Percentiles rank a stretch among this genome's conserved stretches.
Evolutionary conservation across 2,113 vertebrate species (phyloP).

Genomic region (Chaenogobius annularis): DNA sequence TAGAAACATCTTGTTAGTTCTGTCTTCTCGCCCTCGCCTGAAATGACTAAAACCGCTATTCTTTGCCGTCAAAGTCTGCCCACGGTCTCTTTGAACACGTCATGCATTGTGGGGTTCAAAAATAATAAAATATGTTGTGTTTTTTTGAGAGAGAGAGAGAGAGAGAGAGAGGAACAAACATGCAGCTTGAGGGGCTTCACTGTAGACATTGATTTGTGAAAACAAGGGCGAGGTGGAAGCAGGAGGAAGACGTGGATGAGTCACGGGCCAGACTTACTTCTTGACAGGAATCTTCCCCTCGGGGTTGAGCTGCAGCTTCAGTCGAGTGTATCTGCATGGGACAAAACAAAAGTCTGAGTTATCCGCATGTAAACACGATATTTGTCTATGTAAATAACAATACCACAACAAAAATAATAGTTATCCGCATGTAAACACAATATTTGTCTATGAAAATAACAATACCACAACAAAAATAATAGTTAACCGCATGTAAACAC

Average conservation of each 20-base stretch:
- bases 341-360: constrained; percentile 37
- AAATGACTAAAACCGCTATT: neutral
- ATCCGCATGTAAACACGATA: neutral
- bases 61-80: neutral
- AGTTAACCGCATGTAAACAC: neutral
- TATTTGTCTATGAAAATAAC: too few species aligned
- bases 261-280: constrained; percentile 84
- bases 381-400: too few species aligned
- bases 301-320: constrained; percentile 92
- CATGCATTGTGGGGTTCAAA: neutral
- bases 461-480: too few species aligned
- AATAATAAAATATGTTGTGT: neutral
- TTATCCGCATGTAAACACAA: too few species aligned
- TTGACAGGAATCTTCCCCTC: constrained; percentile 95
- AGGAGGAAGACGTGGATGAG: constrained; percentile 25
- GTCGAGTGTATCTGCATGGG: constrained; percentile 87
- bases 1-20: neutral
- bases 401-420: too few species aligned
- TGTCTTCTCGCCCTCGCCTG: neutral
- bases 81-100: neutral
- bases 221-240: constrained; percentile 24
- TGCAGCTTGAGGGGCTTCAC: constrained; percentile 8
- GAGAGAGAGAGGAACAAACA: neutral
- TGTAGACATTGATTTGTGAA: constrained; percentile 30
- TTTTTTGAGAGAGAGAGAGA: neutral